Percentiles rank a stretch among this genome's conserved stretches.
phyloP scores from a whole-genome alignment of 2,113 vertebrate species.

The Kobus ellipsiprymnus region DNA sequence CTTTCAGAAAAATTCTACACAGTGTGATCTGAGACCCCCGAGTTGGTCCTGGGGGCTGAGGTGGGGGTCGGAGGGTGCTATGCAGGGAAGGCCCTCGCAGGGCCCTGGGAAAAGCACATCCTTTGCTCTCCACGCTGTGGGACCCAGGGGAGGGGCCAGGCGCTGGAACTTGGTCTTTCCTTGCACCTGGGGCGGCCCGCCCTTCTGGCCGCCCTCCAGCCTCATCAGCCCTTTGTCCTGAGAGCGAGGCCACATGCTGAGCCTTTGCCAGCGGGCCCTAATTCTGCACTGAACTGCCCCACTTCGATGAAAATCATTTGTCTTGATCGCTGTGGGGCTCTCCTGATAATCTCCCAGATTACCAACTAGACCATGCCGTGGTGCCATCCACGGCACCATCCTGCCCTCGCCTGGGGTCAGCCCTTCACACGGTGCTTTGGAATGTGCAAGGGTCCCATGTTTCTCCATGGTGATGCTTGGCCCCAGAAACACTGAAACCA shows the following conservation, averaged over 20 bases:
- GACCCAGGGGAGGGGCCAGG: not conserved
- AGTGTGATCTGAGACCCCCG: not conserved
- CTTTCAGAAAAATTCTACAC: not conserved
- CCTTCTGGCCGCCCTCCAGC: not conserved
- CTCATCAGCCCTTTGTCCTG: rapidly evolving
- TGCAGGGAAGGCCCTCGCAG: not conserved
- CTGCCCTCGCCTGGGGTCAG: not conserved
- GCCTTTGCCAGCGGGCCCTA: not conserved
- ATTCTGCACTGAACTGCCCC: not conserved
- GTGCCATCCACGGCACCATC: not conserved
- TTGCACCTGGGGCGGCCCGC: rapidly evolving
- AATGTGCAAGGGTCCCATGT: not conserved
- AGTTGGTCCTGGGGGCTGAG: no score
- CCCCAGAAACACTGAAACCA: not conserved
- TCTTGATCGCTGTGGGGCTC: not conserved
- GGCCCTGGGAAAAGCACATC: not conserved
- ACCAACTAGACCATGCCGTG: not conserved
- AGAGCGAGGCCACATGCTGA: not conserved
- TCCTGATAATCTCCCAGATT: not conserved
- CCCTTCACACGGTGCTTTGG: not conserved
- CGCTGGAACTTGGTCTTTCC: rapidly evolving
- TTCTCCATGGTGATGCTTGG: not conserved
- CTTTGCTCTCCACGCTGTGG: rapidly evolving
- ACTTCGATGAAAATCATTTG: not conserved
- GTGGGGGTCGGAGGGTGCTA: no score